Percentiles rank a stretch among this genome's conserved stretches.
phyloP scores from a whole-genome alignment of 2,113 vertebrate genomes.

The Stercorarius parasiticus region DNA sequence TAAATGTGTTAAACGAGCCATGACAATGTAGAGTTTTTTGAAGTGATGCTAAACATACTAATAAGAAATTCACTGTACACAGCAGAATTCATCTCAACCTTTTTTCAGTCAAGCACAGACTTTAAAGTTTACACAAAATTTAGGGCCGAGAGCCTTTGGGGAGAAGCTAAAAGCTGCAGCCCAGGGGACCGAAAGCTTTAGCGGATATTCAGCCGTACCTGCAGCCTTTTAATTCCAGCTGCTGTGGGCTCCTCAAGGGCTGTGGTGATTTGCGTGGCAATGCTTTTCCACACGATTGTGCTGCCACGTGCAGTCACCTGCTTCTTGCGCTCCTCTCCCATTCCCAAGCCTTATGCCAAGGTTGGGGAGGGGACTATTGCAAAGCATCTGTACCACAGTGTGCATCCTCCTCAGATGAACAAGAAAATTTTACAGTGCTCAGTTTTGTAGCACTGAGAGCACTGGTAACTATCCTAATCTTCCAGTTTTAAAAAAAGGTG shows the following conservation, averaged over 20 bases:
- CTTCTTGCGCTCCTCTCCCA: neutral
- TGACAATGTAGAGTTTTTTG: neutral
- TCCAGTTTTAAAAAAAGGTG: neutral
- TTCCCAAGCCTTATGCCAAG: neutral
- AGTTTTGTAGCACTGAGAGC: neutral
- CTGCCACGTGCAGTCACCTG: accelerated
- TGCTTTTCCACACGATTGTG: accelerated
- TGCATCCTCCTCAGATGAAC: neutral
- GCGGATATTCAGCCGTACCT: neutral
- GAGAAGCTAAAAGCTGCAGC: neutral
- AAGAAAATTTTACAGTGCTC: neutral
- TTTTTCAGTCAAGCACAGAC: neutral
- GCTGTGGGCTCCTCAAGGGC: neutral
- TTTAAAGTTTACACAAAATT: neutral
- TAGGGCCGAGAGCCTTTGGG: neutral
- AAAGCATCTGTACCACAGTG: neutral
- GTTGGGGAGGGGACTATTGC: neutral
- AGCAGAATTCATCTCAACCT: neutral
- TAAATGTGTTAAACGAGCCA: neutral
- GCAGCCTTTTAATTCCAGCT: neutral
- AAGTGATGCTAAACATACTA: neutral
- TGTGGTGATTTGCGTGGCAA: neutral
- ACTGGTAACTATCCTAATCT: neutral
- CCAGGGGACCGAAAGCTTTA: neutral
- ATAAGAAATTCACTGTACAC: neutral